Evolutionary conservation across 1,140 invertebrate genomes (phyloP).

Genomic region (Scaptomyza montana): DNA sequence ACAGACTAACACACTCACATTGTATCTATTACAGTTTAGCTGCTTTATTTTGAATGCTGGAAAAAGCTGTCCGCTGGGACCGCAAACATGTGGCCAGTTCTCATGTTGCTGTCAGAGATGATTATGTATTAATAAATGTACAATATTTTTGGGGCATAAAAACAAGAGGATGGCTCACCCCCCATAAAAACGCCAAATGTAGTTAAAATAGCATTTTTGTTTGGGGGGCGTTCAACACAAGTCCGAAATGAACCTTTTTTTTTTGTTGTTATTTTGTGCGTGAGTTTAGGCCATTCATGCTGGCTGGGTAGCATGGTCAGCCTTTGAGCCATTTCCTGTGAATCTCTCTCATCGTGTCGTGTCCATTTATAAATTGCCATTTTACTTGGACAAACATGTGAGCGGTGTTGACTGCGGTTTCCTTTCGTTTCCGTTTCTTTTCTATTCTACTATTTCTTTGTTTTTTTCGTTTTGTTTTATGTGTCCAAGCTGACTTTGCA

Average conservation of each 20-base stretch:
- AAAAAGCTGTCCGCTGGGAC: constrained; percentile 53
- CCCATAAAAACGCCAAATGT: constrained; percentile 63
- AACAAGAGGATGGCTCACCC: not conserved
- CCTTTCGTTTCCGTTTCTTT: constrained; percentile 20
- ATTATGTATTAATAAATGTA: constrained; percentile 80
- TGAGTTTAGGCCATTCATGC: constrained; percentile 51
- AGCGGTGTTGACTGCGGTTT: constrained; percentile 1
- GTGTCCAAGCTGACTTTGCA: constrained; percentile 1
- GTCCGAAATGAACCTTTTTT: constrained; percentile 18
- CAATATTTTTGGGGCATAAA: constrained; percentile 63
- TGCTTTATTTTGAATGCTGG: constrained; percentile 69
- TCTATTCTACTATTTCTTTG: constrained; percentile 1
- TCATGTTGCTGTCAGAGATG: constrained; percentile 66
- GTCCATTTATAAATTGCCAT: constrained; percentile 41
- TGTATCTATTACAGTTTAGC: constrained; percentile 73
- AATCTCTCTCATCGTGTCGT: constrained; percentile 38
- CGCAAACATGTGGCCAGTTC: constrained; percentile 59
- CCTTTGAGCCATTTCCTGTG: constrained; percentile 44
- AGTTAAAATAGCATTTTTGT: constrained; percentile 72
- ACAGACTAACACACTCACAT: constrained; percentile 5
- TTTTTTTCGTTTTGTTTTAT: not conserved
- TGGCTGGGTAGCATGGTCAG: not conserved
- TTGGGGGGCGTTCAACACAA: not conserved
- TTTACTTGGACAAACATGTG: constrained; percentile 44
- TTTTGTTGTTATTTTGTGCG: constrained; percentile 19